A percentile compares a stretch with the other conserved stretches of the same genome.
Evolutionary conservation across 2,888 invertebrate genomes (phyloP).

Genomic region (Microctonus aethiopoides): DNA sequence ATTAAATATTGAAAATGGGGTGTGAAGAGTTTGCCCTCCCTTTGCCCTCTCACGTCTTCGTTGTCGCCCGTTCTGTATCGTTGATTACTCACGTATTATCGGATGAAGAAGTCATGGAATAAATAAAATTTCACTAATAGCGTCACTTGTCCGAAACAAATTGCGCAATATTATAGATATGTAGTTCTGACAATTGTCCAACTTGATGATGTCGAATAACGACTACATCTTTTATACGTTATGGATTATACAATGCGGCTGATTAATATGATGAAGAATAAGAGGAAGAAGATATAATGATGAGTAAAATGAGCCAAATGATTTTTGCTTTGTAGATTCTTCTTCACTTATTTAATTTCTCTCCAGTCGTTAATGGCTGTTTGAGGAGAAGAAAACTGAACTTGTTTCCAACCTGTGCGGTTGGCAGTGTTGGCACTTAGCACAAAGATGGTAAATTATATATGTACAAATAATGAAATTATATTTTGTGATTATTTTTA

Average conservation of each 20-base stretch:
- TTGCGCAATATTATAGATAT: slow-evolving; percentile 38
- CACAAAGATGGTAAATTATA: too few relatives aligned
- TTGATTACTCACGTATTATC: slow-evolving; percentile 56
- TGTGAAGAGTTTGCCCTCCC: slow-evolving; percentile 1
- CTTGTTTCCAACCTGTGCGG: background rate
- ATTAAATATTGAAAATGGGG: slow-evolving; percentile 7
- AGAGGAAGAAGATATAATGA: background rate
- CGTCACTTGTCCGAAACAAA: slow-evolving; percentile 49
- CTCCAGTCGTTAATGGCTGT: too few relatives aligned
- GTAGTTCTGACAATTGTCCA: background rate
- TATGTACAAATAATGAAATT: too few relatives aligned
- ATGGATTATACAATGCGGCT: too few relatives aligned
- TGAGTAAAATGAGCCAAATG: too few relatives aligned
- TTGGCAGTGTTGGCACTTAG: background rate
- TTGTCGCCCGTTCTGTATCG: background rate
- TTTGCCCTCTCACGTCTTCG: background rate
- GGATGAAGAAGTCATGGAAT: slow-evolving; percentile 59
- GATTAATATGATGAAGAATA: slow-evolving; percentile 10
- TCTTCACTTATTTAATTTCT: too few relatives aligned
- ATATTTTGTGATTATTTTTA: too few relatives aligned
- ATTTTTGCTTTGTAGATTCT: background rate
- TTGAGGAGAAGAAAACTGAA: too few relatives aligned
- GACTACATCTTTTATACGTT: slow-evolving; percentile 42
- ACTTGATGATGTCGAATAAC: slow-evolving; percentile 28
- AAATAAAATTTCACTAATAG: slow-evolving; percentile 48